Conservation (phyloP, 92 coral and sea anemone species). For the Phymanthus crucifer region DNA sequence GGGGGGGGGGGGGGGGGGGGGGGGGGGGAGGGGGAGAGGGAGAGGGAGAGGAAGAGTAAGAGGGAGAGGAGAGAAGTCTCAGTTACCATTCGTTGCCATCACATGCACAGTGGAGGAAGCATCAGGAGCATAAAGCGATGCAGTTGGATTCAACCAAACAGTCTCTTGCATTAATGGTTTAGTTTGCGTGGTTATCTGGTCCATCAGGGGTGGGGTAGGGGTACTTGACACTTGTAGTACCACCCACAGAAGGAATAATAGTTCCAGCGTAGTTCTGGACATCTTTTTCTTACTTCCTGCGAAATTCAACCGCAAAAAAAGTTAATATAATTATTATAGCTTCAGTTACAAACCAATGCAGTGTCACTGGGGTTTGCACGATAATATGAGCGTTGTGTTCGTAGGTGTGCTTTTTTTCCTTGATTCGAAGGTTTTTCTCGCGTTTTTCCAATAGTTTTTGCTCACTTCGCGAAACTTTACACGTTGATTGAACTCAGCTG, state of each 20-base stretch:
- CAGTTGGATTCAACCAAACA: conserved; percentile 25
- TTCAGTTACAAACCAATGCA: no score
- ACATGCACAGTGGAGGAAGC: conserved; percentile 16
- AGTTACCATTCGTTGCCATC: not conserved
- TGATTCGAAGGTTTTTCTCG: no score
- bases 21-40: no score
- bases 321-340: no score
- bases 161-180: not conserved
- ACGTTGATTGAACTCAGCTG: no score
- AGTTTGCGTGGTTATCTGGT: not conserved
- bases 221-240: not conserved
- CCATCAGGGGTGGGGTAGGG: conserved; percentile 30
- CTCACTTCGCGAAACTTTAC: no score
- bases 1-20: no score
- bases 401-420: no score
- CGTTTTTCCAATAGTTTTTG: no score
- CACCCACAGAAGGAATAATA: not conserved
- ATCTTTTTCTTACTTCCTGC: not conserved
- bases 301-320: not conserved
- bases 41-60: no score
- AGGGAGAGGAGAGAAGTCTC: not conserved
- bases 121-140: conserved; percentile 9
- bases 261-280: not conserved
- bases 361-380: no score
- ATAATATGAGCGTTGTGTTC: no score